Base-by-base conservation (phyloP, 2,113 vertebrate species). In the Ciconia maguari region DNA sequence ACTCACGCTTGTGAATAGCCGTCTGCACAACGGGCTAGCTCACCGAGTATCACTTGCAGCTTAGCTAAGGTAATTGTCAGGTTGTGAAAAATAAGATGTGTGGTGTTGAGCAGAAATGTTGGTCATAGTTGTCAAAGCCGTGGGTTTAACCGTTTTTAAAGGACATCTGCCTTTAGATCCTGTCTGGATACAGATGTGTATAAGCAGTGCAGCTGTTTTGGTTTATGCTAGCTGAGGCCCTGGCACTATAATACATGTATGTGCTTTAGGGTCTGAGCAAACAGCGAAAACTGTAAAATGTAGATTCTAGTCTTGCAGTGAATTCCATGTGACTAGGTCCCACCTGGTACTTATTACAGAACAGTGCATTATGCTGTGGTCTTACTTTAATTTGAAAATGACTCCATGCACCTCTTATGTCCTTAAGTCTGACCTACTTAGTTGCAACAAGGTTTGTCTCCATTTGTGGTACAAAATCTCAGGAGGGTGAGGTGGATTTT, bases 391-490 rank as follows among this genome's bases (percentile, higher is more conserved):
- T 66, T 74, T 46, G 27, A 65, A 83, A 71, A 48, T 9, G 0
- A 36, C 6, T 61, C 30, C 0, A 0, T 4, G 20, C 4, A 13
- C 24, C 21, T 25, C 3, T 44, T 1, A 1, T 13, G 41, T 77
- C 54, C 36, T 90, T 49, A 89, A 54, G 27, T 18, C 62, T 90
- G 89, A 74, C 71, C 54, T 74, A 21, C 30, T 3, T 36, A 46
- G 75, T 57, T 42, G 24, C 32, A n/a, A 10, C 15, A 30, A 42
- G 38, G 24, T 58, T 74, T 30, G 26, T 42, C 17, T 48, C 34
- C 2, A 0, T 57, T 62, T 64, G 65, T 64, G n/a, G 34, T 66
- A 21, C 6, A 46, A 22, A 80, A 38, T 64, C 74, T 52, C 25
- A 6, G 57, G 62, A 60, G 57, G 13, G 8, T 11, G 32, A 69